Evolutionary conservation across 2,113 vertebrate species (phyloP), one percentile per base, ranked within the genome.

Genomic region (Cygnus buccinator): DNA sequence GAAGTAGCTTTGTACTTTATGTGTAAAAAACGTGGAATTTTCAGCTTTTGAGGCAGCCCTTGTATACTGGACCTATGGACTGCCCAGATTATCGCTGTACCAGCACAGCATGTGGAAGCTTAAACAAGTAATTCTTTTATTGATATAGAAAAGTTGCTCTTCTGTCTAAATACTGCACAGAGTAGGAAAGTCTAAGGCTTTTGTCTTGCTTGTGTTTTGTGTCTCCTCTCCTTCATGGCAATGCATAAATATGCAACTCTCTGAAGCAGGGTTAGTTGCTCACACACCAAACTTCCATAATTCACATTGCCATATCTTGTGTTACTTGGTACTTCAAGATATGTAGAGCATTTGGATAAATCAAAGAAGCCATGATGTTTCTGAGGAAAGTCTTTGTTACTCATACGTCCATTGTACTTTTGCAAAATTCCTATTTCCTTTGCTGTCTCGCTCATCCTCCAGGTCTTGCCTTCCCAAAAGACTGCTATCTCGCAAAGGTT

Each of bases 61-160:
- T 94, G 70, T 78, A 43, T 94, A 58, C 91, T 95, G 54, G 85
- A 86, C 74, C 31, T 94, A 82, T 90, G 57, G 82, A 96, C 95
- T 37, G 57, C 57, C 88, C 84, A 29, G 46, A 92, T 96, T 95
- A 65, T 67, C 87, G 19, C 14, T 71, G 90, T 91, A 57, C 81
- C 68, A 61, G 62, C 10, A 11, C 79, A 87, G 54, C 75, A 62
- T 84, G 65, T 63, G 89, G 67, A 94, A 93, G 35, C 58, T 91
- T 87, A 78, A 55, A 73, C 89, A 95, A 91, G 20, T 65, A 68
- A 75, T 88, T 94, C 65, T n/a, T 70, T 25, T 89, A 31, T 92
- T 92, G 94, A 73, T 37, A 21, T 65, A 35, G 67, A 76, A 90
- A 74, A 10, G 39, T 67, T 75, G 46, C 82, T 82, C 29, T 89